Evolutionary conservation across 2,888 invertebrate genomes (phyloP), one percentile per base, ranked within the genome.

Genomic region (Frankliniella fusca): DNA sequence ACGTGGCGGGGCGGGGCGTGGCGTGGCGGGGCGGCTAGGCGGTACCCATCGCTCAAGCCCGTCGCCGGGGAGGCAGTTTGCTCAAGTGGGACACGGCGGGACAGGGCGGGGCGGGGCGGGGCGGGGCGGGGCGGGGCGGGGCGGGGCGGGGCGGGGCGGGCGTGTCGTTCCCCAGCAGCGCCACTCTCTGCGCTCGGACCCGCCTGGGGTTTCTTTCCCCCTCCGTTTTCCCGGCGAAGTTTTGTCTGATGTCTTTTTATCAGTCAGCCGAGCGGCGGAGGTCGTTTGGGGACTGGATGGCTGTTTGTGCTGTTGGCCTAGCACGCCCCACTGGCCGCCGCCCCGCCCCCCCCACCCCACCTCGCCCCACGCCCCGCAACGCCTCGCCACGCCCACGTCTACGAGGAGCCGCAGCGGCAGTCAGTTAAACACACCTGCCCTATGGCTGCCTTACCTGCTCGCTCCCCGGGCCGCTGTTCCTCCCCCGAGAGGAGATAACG

Each of bases 191-290:
- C 3, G 38, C 38, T 5, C 38, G 3, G 38, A 2, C 38, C 38
- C 38, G 38, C 5, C 38, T 5, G 38, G 38, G 38, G 38, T 38
- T 38, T 38, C 38, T 38, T 38, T 38, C 38, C 38, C 38, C 5
- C 38, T 2, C 38, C 38, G 3, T 38, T 38, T 38, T 38, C 38
- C 38, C 38, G 38, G 61, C 61, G 20, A 61, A 61, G 61, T 61
- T 61, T 61, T 61, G 61, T 61, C 61, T 61, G 61, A 61, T 61
- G 61, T 61, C 61, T 61, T 61, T 61, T 61, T 61, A 61, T 61
- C 61, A 61, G 61, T 61, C 61, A 61, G 61, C 61, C 61, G 61
- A n/a, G 61, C 61, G 18, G 61, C 7, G n/a, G 61, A 15, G 61
- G 61, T 61, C 61, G n/a, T 61, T 61, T 61, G 61, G 61, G 61